phyloP scores from a whole-genome alignment of 2,113 vertebrate species.

The Chlamydotis undulata region DNA sequence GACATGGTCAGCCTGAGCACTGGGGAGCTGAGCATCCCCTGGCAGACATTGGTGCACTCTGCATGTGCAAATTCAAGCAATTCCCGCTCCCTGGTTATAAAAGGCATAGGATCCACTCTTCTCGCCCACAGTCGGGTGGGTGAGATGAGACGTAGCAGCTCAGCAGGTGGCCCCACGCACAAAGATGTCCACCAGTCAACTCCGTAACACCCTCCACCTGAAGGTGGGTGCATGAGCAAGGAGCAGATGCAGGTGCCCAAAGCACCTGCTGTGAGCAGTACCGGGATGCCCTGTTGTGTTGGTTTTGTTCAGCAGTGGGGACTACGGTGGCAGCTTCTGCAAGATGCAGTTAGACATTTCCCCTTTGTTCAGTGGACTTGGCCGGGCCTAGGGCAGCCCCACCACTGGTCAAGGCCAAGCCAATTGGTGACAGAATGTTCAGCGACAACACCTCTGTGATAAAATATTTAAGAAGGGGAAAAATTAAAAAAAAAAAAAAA shows the following conservation, averaged over 20 bases:
- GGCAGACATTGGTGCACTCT: neutral
- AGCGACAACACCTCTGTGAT: no score
- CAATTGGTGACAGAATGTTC: no score
- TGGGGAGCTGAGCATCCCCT: neutral
- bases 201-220: neutral
- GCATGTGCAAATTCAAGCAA: neutral
- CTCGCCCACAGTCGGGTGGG: neutral
- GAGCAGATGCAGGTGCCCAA: neutral
- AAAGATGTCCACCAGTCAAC: neutral
- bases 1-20: neutral
- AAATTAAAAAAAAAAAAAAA: no score
- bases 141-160: neutral
- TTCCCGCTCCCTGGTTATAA: neutral
- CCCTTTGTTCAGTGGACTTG: no score
- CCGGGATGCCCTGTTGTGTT: neutral
- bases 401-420: no score
- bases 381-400: no score
- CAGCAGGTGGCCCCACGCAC: fast-evolving
- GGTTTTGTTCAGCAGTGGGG: no score
- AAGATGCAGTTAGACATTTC: no score
- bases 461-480: no score
- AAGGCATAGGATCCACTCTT: neutral
- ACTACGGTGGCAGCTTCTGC: no score
- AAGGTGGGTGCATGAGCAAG: neutral
- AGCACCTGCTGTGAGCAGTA: neutral